phyloP scores from a whole-genome alignment of 2,113 vertebrate genomes.

The Eupsittula cactorum region DNA sequence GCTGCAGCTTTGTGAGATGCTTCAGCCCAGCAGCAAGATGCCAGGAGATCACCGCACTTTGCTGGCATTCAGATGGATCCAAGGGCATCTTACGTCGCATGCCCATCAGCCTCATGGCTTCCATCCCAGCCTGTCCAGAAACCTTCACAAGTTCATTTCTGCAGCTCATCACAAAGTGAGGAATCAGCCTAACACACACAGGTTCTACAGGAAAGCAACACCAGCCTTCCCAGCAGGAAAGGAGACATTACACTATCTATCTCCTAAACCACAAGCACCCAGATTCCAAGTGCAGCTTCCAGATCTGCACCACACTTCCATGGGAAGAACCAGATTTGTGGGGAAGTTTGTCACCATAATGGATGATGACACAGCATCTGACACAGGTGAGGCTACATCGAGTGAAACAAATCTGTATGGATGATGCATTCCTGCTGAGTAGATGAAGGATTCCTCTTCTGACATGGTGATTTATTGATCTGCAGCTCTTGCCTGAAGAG shows the following conservation, averaged over 20 bases:
- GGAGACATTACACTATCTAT: fast-evolving
- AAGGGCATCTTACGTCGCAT: fast-evolving
- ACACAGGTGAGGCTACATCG: conserved; percentile 53
- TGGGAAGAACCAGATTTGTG: background rate
- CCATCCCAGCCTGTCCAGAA: background rate
- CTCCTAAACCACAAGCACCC: background rate
- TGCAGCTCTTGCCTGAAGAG: conserved; percentile 36
- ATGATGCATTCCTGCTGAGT: background rate
- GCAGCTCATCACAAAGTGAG: background rate
- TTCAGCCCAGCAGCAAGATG: background rate
- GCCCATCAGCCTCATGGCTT: background rate
- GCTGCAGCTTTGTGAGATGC: fast-evolving
- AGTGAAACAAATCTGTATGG: conserved; percentile 44
- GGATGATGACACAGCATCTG: conserved; percentile 74
- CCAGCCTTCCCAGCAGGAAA: background rate
- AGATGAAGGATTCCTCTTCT: background rate
- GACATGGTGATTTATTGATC: conserved; percentile 71
- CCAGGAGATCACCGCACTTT: background rate
- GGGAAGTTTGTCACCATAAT: conserved; percentile 75
- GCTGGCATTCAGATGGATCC: fast-evolving
- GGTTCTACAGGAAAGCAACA: background rate
- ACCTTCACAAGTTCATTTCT: background rate
- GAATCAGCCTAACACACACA: too few species aligned
- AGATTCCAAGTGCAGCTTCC: background rate
- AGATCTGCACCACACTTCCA: background rate